Evolutionary conservation across 37 sponge, comb jelly and placozoan genomes (phyloP), one percentile per base, ranked within the genome.

Genomic region (Mnemiopsis leidyi): DNA sequence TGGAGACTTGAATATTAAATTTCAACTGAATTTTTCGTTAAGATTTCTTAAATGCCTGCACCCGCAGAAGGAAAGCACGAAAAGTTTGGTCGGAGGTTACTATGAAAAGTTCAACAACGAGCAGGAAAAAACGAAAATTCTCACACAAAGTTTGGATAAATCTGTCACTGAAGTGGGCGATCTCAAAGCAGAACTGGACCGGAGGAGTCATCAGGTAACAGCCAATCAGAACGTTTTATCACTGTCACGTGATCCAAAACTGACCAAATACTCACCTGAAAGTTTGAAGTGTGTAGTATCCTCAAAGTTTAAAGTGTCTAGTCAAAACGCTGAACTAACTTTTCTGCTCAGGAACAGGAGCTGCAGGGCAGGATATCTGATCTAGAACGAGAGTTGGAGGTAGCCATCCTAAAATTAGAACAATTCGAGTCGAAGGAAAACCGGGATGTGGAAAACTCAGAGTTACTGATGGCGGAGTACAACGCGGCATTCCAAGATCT

Each of bases 61-160:
- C n/a, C n/a, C n/a, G 13, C 90, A 85, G 90, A 85, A 85, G 26
- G 90, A 85, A 39, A 40, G 29, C 29, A 32, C 90, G 38, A 85
- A 85, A 32, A 77, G 32, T 32, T 34, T 77, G 36, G 79, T 77
- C 24, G 90, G 90, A 24, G 90, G 90, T 1, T 85, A 85, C 61
- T 85, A 85, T 25, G 90, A 85, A 25, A 85, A 85, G 48, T 85
- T 32, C 48, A 85, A 37, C 48, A 85, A 38, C n/a, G 90, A 85
- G 29, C 48, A 32, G 61, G 90, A 85, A 28, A 16, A n/a, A 26
- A 85, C 32, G 61, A 38, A 40, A 33, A 16, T 32, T 39, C 30
- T 85, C 24, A 85, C 90, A 23, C 25, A 39, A 26, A 20, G 25
- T 20, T 21, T 85, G 0, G 90, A 85, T n/a, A 39, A 85, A 1